Evolutionary conservation across 2,888 invertebrate genomes (phyloP), one percentile per base, ranked within the genome.

Genomic region (Dascillus cervinus): DNA sequence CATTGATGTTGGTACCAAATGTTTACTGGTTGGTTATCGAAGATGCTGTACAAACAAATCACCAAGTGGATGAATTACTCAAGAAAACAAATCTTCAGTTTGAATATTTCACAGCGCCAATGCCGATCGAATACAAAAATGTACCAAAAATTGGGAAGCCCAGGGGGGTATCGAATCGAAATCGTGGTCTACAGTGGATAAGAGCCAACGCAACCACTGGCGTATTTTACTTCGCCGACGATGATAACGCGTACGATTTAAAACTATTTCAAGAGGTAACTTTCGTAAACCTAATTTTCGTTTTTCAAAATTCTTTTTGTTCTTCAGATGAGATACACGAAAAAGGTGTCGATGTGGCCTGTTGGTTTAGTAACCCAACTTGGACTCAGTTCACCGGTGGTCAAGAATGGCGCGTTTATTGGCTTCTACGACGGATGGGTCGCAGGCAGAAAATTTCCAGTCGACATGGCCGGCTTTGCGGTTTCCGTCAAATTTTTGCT

Each of bases 21-120:
- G 71, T 96, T 35, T 85, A 91, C 58, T 96, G 96, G 96, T 80
- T 96, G 44, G 70, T 96, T 22, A 76, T 96, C 14, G 95, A 96
- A 67, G 96, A 96, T 64, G 73, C 89, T 0, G 67, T 70, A 9
- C 60, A 62, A 4, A 85, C 77, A 57, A 82, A 83, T 1, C 60
- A 65, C 11, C 67, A 90, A 32, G 88, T 95, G 2, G 70, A 70
- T 3, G 79, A 80, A 41, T 68, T 92, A 11, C 66, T 95, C 9
- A 65, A 70, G 34, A 73, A 75, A 24, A 78, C 81, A 21, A 75
- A 72, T 6, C 59, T 88, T 11, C 71, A 71, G 32, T 80, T 78
- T 52, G 79, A 83, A 15, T 79, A 80, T 56, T 65, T 75, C 20
- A 66, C 70, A 78, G 77, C 77, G 33, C 78, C 78, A 28, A 80